These are phyloP conservation scores for Lycaena phlaeas DNA, from an alignment of 2,888 invertebrate species.

Conservation along the genomic window DNA sequence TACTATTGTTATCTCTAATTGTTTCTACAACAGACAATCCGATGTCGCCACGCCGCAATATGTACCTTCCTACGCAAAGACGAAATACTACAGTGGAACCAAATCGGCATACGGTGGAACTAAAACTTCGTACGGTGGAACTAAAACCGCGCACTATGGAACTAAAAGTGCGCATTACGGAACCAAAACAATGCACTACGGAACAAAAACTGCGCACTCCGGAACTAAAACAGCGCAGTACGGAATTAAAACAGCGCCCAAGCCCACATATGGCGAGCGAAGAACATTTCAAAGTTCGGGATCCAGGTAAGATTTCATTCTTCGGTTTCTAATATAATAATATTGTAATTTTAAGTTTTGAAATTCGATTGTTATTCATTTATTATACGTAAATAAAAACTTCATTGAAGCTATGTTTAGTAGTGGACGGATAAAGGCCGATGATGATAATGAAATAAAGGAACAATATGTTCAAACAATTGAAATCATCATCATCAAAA, in stretches of 20 bases:
- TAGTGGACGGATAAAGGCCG: too few relatives aligned
- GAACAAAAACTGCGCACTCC: conserved; percentile 22
- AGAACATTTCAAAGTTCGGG: conserved; percentile 43
- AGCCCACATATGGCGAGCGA: conserved; percentile 30
- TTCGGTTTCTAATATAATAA: too few relatives aligned
- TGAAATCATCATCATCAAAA: too few relatives aligned
- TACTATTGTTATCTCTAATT: conserved; percentile 5
- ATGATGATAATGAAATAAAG: too few relatives aligned
- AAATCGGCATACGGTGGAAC: conserved; percentile 18
- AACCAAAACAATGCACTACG: conserved; percentile 21
- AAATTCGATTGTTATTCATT: too few relatives aligned
- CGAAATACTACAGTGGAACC: conserved; percentile 21
- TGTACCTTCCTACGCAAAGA: conserved; percentile 40
- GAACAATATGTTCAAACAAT: too few relatives aligned
- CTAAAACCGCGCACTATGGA: not conserved
- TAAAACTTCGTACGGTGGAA: conserved; percentile 15
- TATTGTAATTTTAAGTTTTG: too few relatives aligned
- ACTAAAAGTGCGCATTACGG: conserved; percentile 12
- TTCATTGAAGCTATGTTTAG: too few relatives aligned
- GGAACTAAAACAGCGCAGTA: conserved; percentile 26
- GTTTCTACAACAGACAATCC: conserved; percentile 44
- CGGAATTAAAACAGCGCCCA: conserved; percentile 24
- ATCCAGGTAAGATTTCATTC: conserved; percentile 43
- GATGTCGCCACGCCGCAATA: conserved; percentile 55
- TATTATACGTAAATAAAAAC: too few relatives aligned